Base-by-base conservation (phyloP, 2,888 invertebrate species). In the Drosophila mercatorum region DNA sequence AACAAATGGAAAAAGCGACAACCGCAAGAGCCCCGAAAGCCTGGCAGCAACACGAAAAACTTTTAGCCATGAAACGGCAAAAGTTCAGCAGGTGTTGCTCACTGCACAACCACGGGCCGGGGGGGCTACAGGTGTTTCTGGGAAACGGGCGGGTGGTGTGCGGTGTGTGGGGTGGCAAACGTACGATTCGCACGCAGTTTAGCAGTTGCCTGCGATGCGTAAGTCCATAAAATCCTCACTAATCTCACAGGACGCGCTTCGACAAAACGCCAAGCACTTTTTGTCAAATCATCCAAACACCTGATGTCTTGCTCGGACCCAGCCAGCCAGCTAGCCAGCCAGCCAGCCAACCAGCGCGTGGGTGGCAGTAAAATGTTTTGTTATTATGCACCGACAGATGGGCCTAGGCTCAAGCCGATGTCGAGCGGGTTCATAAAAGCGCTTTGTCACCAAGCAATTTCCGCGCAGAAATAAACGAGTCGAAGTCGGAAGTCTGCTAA, bases 241-340 rank as follows among this genome's bases (percentile, higher is more conserved):
- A 88, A 88, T 88, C 87, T 88, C 75, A 44, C 75, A 74, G 78
- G 72, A 73, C 75, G 82, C 72, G 77, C 74, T 81, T 86, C 80
- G 75, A 82, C 86, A 86, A 85, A 85, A 87, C 76, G 78, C 81
- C 87, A 79, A 81, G 84, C 88, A 79, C 83, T 90, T 90, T 90
- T 79, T 91, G 91, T 81, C 84, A 88, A 90, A 88, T 91, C 91
- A 91, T 82, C 82, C 90, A 88, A 78, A 78, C 91, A 91, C 88
- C 91, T 90, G 91, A 91, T 91, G 88, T 90, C 90, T 89, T 82
- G 61, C 73, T 83, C 57, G 47, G 68, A 71, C 69, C 69, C 71
- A 73, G 68, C 58, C 60, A 61, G 22, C 12, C 22, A 22, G 22
- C 22, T 2, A 22, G 22, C 22, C 2, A 22, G 22, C 22, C 22